Evolutionary conservation across 2,888 invertebrate species (phyloP).

Genomic region (Tribolium freemani): DNA sequence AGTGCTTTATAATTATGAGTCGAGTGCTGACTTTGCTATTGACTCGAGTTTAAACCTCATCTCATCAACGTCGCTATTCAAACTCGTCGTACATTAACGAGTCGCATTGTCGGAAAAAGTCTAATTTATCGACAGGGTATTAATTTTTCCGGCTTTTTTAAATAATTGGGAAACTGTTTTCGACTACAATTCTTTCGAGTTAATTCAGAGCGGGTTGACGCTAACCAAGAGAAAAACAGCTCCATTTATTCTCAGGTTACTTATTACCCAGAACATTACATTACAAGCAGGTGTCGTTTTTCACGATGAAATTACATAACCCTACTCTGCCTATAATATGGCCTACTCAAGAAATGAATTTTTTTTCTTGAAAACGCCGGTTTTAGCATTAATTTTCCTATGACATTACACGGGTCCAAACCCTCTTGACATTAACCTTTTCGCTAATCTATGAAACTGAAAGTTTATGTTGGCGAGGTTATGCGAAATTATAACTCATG

Average conservation of each 20-base stretch:
- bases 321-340: constrained; percentile 34
- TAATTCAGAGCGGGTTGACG: constrained; percentile 42
- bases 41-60: constrained; percentile 25
- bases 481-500: constrained; percentile 40
- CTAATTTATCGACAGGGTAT: neutral
- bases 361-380: neutral
- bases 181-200: constrained; percentile 34
- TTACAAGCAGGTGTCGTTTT: constrained; percentile 51
- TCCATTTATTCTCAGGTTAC: constrained; percentile 53
- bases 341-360: constrained; percentile 1
- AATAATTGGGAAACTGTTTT: constrained; percentile 42
- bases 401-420: constrained; percentile 14
- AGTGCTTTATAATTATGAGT: constrained; percentile 38
- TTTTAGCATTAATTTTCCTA: neutral
- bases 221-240: constrained; percentile 52
- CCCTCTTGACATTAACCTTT: constrained; percentile 25
- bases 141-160: constrained; percentile 6
- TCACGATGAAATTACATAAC: constrained; percentile 51
- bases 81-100: constrained; percentile 18
- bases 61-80: constrained; percentile 28
- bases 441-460: constrained; percentile 33
- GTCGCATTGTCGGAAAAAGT: constrained; percentile 21
- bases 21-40: constrained; percentile 40
- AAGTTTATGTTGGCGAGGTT: constrained; percentile 40
- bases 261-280: constrained; percentile 52